Conservation (phyloP, 2,797 vertebrate genomes). For the Anabas testudineus region DNA sequence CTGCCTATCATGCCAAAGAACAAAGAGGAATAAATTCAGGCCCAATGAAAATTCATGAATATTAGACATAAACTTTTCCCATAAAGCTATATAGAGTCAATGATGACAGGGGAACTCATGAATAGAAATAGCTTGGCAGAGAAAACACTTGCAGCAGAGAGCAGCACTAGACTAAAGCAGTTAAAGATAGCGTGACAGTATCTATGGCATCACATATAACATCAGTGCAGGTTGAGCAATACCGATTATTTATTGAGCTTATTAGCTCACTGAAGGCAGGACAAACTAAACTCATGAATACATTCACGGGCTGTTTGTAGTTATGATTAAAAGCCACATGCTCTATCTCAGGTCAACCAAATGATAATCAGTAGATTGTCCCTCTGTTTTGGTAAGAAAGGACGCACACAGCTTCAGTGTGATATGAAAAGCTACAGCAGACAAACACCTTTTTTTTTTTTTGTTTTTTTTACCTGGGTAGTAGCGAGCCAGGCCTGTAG, state of each 20-base stretch:
- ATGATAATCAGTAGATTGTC: slow-evolving; percentile 16
- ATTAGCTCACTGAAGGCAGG: slow-evolving; percentile 36
- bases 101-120: slow-evolving; percentile 70
- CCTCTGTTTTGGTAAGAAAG: background rate
- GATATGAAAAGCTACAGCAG: slow-evolving; percentile 3
- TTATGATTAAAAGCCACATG: slow-evolving; percentile 30
- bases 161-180: slow-evolving; percentile 11
- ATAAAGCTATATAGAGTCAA: slow-evolving; percentile 56
- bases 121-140: slow-evolving; percentile 69
- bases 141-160: slow-evolving; percentile 36
- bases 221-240: slow-evolving; percentile 25
- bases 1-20: slow-evolving; percentile 30
- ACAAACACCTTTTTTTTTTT: background rate
- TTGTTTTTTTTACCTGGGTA: slow-evolving; percentile 83
- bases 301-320: slow-evolving; percentile 27
- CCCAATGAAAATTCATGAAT: slow-evolving; percentile 62
- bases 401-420: background rate
- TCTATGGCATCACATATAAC: slow-evolving; percentile 26
- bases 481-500: slow-evolving; percentile 95
- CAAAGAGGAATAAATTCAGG: slow-evolving; percentile 36
- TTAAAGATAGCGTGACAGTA: slow-evolving; percentile 26
- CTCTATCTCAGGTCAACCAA: slow-evolving; percentile 21
- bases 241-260: slow-evolving; percentile 31
- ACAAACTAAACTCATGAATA: slow-evolving; percentile 28
- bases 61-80: slow-evolving; percentile 62